These are phyloP conservation scores for Etia nguti DNA, from an alignment of 2,113 vertebrate genomes.

Conservation along the genomic window DNA sequence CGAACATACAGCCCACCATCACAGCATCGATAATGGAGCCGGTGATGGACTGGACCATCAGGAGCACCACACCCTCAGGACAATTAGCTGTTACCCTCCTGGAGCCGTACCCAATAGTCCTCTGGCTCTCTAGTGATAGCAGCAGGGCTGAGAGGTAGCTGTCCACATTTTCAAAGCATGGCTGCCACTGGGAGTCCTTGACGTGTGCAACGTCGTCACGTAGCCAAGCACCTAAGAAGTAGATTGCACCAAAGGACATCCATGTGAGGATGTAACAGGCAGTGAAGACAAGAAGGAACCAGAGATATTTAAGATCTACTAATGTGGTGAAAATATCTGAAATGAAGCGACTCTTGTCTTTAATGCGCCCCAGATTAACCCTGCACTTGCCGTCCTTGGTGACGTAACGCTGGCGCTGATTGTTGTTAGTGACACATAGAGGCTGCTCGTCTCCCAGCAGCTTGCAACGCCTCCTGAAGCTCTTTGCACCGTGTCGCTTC, in stretches of 20 bases:
- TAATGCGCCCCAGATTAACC: slow-evolving; percentile 79
- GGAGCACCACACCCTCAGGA: slow-evolving; percentile 68
- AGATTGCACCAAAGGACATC: slow-evolving; percentile 75
- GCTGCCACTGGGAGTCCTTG: slow-evolving; percentile 67
- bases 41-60: slow-evolving; percentile 78
- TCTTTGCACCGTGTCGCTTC: neutral
- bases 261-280: slow-evolving; percentile 81
- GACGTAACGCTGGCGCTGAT: slow-evolving; percentile 77
- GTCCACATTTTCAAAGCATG: slow-evolving; percentile 78
- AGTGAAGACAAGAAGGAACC: slow-evolving; percentile 83
- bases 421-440: slow-evolving; percentile 5
- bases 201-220: slow-evolving; percentile 72
- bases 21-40: slow-evolving; percentile 81
- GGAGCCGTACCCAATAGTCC: slow-evolving; percentile 80
- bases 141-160: slow-evolving; percentile 78
- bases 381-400: slow-evolving; percentile 81
- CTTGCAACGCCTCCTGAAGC: slow-evolving; percentile 67
- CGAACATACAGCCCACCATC: slow-evolving; percentile 87
- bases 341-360: slow-evolving; percentile 78
- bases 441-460: slow-evolving; percentile 71
- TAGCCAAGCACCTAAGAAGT: slow-evolving; percentile 75
- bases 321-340: slow-evolving; percentile 83
- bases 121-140: slow-evolving; percentile 80
- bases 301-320: slow-evolving; percentile 81
- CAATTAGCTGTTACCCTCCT: slow-evolving; percentile 81